phyloP scores from a whole-genome alignment of 2,888 invertebrate species.

The Zeuzera pyrina region DNA sequence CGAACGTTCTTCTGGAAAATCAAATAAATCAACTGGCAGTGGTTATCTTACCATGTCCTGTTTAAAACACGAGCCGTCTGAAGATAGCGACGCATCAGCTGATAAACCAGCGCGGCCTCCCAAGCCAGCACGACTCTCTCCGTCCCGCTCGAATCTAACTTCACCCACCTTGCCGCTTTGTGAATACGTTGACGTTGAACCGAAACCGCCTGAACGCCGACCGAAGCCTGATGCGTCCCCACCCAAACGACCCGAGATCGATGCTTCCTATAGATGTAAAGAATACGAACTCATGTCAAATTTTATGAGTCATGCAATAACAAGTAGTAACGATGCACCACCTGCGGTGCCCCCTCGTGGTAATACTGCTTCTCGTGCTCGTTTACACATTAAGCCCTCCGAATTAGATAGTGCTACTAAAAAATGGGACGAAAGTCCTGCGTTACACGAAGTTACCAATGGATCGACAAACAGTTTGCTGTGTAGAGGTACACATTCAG shows the following conservation, averaged over 20 bases:
- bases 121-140: conserved; percentile 49
- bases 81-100: conserved; percentile 48
- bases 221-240: conserved; percentile 23
- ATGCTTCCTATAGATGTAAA: conserved; percentile 28
- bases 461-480: conserved; percentile 34
- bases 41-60: conserved; percentile 45
- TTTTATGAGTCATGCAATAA: conserved; percentile 43
- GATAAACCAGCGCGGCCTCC: conserved; percentile 56
- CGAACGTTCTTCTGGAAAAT: conserved; percentile 56
- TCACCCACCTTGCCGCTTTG: conserved; percentile 14
- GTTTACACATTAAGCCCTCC: conserved; percentile 40
- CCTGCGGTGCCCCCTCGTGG: conserved; percentile 49
- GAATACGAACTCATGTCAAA: conserved; percentile 65
- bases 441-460: conserved; percentile 81
- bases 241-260: conserved; percentile 20
- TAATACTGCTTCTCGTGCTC: conserved; percentile 22
- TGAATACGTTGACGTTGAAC: conserved; percentile 42
- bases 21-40: conserved; percentile 47
- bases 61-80: conserved; percentile 50
- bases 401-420: conserved; percentile 77
- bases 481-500: conserved; percentile 12
- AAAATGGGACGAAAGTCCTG: conserved; percentile 81
- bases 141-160: conserved; percentile 30
- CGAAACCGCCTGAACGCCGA: conserved; percentile 31
- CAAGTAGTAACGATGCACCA: conserved; percentile 22